Base-by-base conservation (phyloP, 2,888 invertebrate species). In the Margaritifera margaritifera region DNA sequence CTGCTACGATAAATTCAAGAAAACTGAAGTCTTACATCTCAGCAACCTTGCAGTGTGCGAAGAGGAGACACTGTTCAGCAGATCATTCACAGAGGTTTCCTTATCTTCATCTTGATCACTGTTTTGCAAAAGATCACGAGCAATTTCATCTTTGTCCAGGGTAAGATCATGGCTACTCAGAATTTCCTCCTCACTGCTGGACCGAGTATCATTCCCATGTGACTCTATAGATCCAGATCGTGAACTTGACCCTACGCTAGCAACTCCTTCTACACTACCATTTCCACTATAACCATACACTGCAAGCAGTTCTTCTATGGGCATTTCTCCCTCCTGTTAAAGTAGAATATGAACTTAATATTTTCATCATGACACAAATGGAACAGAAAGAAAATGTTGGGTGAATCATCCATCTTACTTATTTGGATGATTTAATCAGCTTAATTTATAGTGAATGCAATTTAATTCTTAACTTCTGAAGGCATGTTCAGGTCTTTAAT, bases 241-340 rank as follows among this genome's bases (percentile, higher is more conserved):
- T 55, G 62, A 54, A 19, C 71, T 68, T 25, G 64, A 62, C 24
- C 56, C 66, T 42, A 54, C 25, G 51, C 66, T 69, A 22, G 58
- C 64, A 6, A 27, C 57, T 22, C 53, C 53, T 19, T 57, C 63
- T 6, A 60, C 66, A 19, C 54, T 55, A 52, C 50, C 62, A 27
- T 57, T 66, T 15, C 57, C 52, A 60, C 71, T 66, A 69, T 80
- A 80, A 1, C 83, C 81, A 72, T 98, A 98, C 90, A 97, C 93
- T 19, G 96, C 96, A 84, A 98, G 91, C 69, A 98, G 91, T 88
- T 97, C 95, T 87, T 97, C 97, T 81, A 98, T 92, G 74, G 98
- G 98, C 96, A 98, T 98, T 91, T 98, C 96, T 89, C 97, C 94
- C 91, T 97, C 97, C 92, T 94, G 87, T 22, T 82, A 80, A 54